Percentiles rank a stretch among this genome's conserved stretches.
Conservation (phyloP, 2,113 vertebrate species). For the Gasterosteus aculeatus region DNA sequence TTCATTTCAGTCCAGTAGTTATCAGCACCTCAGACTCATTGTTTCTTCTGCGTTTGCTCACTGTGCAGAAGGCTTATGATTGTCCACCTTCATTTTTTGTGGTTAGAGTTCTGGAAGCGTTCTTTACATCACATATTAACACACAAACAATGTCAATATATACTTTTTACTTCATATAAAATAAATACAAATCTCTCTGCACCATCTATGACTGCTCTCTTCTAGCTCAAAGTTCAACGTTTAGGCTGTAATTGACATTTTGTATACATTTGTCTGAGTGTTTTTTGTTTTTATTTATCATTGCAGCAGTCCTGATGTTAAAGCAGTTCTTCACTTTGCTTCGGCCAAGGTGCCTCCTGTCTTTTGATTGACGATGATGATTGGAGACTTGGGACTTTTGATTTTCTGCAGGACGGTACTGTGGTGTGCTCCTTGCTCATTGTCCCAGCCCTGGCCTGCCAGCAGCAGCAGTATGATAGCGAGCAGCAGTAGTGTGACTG, state of each 20-base stretch:
- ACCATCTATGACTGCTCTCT: constrained; percentile 38
- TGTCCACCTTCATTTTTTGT: constrained; percentile 66
- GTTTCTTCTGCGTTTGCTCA: constrained; percentile 32
- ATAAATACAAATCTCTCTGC: constrained; percentile 82
- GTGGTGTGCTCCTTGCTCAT: constrained; percentile 56
- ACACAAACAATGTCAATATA: constrained; percentile 76
- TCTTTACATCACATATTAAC: constrained; percentile 73
- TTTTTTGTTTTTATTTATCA: constrained; percentile 28
- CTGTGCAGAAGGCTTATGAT: constrained; percentile 49
- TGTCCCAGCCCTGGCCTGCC: constrained; percentile 62
- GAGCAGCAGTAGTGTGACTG: constrained; percentile 80
- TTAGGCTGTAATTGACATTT: constrained; percentile 26
- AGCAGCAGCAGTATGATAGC: constrained; percentile 83
- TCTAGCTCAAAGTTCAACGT: constrained; percentile 47
- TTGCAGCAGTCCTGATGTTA: constrained; percentile 59
- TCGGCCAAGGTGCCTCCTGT: constrained; percentile 34
- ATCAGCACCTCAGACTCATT: constrained; percentile 33
- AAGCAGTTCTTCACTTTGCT: constrained; percentile 51
- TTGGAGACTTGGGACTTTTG: constrained; percentile 55
- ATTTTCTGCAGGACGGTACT: constrained; percentile 56
- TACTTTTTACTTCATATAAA: constrained; percentile 79
- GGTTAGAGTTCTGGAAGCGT: constrained; percentile 56
- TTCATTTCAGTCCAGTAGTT: constrained; percentile 50
- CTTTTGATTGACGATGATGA: constrained; percentile 47
- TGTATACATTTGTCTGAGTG: constrained; percentile 37